Evolutionary conservation across 2,113 vertebrate genomes (phyloP), one percentile per base, ranked within the genome.

Genomic region (Ranitomeya variabilis): DNA sequence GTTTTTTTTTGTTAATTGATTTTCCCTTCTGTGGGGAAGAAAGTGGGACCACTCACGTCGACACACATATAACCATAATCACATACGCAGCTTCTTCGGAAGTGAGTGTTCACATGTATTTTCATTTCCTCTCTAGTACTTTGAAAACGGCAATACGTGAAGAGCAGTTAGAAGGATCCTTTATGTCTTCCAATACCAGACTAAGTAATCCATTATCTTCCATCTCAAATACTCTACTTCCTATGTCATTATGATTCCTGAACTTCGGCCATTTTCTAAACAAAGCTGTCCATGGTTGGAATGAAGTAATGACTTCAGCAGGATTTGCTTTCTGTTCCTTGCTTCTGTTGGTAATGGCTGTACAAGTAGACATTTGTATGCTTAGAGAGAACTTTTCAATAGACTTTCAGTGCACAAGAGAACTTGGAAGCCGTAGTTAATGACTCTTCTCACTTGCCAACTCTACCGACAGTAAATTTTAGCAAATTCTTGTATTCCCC

Each of bases 211-310:
- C 71, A 74, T 74, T 74, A 74, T 45, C 71, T 74, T 19, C 8
- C 71, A 10, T 16, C 31, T 18, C 7, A 8, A 31, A 74, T 45
- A 51, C 74, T 80, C 57, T n/a, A 57, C 77, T 57, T 57, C n/a
- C n/a, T 57, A 59, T 57, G 54, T 23, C 57, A 57, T 80, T 57
- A 80, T 23, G n/a, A 80, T 80, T 80, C 77, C 77, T 80, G 52
- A 57, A 16, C 77, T 55, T 10, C 74, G 52, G 74, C 74, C 74
- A 77, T 77, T 12, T 18, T 77, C 37, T 21, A 77, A 52, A 77
- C 52, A 78, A 78, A 78, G 76, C 45, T 57, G 52, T 37, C 45
- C 45, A 76, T 18, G 18, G 45, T 21, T 80, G 77, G 52, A 57
- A 80, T 80, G 51, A 80, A 26, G 77, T 57, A 80, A 55, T 80